Evolutionary conservation across 2,888 invertebrate genomes (phyloP).

Genomic region (Harmothoe impar): DNA sequence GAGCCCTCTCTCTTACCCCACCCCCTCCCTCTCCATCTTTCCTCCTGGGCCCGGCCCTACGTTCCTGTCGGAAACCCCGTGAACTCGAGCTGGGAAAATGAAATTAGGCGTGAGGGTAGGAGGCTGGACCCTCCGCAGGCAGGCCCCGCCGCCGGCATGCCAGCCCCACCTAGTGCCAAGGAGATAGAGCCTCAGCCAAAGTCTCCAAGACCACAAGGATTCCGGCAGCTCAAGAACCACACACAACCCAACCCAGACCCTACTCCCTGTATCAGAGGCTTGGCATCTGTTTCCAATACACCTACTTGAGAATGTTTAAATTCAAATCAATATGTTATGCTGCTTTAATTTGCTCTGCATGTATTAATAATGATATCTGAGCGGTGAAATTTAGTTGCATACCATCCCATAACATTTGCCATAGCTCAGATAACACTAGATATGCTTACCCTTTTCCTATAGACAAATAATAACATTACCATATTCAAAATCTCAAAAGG

Average conservation of each 20-base stretch:
- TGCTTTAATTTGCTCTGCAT: background rate
- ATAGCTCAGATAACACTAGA: background rate
- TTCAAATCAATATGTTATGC: background rate
- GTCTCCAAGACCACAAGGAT: slow-evolving; percentile 16
- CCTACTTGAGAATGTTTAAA: background rate
- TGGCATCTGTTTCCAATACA: background rate
- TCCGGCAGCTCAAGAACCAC: background rate
- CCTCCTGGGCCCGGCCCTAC: background rate
- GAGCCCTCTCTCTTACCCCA: background rate
- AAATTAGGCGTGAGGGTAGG: slow-evolving; percentile 59
- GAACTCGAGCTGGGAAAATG: slow-evolving; percentile 54
- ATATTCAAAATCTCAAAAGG: too few relatives aligned
- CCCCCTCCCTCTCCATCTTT: background rate
- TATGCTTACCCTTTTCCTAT: background rate
- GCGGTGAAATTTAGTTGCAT: background rate
- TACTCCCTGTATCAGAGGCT: too few relatives aligned
- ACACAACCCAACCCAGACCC: too few relatives aligned
- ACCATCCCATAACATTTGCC: background rate
- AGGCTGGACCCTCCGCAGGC: slow-evolving; percentile 56
- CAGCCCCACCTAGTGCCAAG: background rate
- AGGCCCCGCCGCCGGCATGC: background rate
- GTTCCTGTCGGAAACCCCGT: slow-evolving; percentile 7
- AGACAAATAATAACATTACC: too few relatives aligned
- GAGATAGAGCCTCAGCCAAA: slow-evolving; percentile 4
- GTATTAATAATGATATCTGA: background rate